Evolutionary conservation across 2,113 vertebrate genomes (phyloP).

Genomic region (Grus americana): DNA sequence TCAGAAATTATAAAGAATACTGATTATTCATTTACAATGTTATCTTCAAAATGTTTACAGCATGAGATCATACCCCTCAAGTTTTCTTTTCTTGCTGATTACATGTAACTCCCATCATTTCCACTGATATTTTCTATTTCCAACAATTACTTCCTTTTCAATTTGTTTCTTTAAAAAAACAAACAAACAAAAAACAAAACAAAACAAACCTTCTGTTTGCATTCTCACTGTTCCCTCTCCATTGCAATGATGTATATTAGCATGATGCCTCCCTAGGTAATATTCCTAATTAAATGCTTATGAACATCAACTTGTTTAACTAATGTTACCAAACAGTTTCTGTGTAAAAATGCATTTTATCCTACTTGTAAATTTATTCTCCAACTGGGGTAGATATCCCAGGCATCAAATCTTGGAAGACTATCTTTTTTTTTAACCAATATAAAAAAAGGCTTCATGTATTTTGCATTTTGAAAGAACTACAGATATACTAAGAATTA

Average conservation of each 20-base stretch:
- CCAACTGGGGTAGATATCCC: neutral
- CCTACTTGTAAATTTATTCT: neutral
- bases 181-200: too few species aligned
- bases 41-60: neutral
- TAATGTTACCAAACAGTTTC: neutral
- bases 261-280: neutral
- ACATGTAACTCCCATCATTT: neutral
- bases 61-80: neutral
- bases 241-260: neutral
- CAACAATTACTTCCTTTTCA: neutral
- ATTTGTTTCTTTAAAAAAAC: neutral
- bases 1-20: neutral
- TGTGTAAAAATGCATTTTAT: neutral
- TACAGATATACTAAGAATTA: neutral
- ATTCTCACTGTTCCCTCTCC: neutral
- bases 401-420: neutral
- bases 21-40: neutral
- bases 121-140: neutral
- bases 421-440: neutral
- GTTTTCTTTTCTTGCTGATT: neutral
- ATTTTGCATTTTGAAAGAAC: neutral
- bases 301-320: neutral
- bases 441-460: fast-evolving
- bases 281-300: neutral
- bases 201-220: neutral